Base-by-base conservation (phyloP, 2,888 invertebrate genomes). In the Amphimallon solstitiale region DNA sequence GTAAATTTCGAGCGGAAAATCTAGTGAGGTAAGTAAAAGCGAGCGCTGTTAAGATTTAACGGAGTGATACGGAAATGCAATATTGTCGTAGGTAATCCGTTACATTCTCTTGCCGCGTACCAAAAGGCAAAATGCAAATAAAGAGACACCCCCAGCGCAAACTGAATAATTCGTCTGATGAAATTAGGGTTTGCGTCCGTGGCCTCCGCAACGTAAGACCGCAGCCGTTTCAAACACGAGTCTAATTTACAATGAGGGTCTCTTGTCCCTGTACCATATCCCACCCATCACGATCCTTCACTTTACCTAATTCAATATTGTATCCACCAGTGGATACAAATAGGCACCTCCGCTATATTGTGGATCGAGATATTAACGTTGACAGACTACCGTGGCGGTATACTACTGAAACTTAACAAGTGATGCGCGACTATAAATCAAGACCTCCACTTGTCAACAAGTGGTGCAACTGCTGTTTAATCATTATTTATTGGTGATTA, bases 131-230 rank as follows among this genome's bases (percentile, higher is more conserved):
- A 29, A 51, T 51, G 35, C 17, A 51, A 34, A 51, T 34, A 51
- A 10, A 15, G 17, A 15, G 40, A 21, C 40, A 56, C 40, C 23
- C n/a, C 40, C 56, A 56, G 40, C 56, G 40, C 56, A 56, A 56
- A 56, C 56, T 23, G 56, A 40, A 56, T 56, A 56, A 56, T 56
- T 56, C 38, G 40, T 40, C 40, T 56, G 56, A 56, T 56, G 40
- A 56, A 56, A 56, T 56, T 56, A 56, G 56, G 23, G 40, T 56
- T 35, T 23, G 43, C 14, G 15, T 43, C 43, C 29, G 29, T 29
- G n/a, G 40, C 40, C 23, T 38, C 40, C 56, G 40, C 40, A 40
- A 38, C 23, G 23, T 21, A 14, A 56, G 40, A 23, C 23, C 40
- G 40, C 23, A 14, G 12, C 56, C 15, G n/a, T 12, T 14, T n/a